Base-by-base conservation (phyloP, 2,113 vertebrate species). In the Seriola dumerili region DNA sequence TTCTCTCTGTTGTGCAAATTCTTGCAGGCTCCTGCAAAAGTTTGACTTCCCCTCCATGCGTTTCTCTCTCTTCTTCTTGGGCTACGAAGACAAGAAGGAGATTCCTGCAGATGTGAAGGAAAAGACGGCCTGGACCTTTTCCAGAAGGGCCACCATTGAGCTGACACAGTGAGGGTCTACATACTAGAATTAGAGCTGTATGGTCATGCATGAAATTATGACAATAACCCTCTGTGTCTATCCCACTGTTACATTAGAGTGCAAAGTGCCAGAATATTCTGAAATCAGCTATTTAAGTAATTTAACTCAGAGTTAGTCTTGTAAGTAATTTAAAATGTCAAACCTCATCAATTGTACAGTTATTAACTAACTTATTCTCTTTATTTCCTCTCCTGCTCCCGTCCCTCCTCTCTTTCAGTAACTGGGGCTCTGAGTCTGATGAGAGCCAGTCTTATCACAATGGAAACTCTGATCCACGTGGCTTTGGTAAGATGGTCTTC, bases 391-490 rank as follows among this genome's bases (percentile, higher is more conserved):
- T 81, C 32, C 6, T 48, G 13, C 42, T 46, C 8, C 11, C 10
- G 14, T 74, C 87, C 2, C 81, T 57, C 29, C 8, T 85, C 62
- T 84, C 40, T 83, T 82, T 50, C 88, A 99, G 98, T 91, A 99
- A 99, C 83, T 99, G 98, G 98, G 98, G 98, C 69, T 97, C 97
- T 0, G 98, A 99, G 93, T 93, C 93, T 25, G 97, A 99, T 76
- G 97, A 98, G 66, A 95, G 76, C 62, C 96, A 95, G 86, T 92
- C 96, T 61, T 99, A 99, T 13, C 98, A 99, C 91, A 99, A 96
- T 5, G 97, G 98, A 74, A 99, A 99, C 93, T 96, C 98, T n/a
- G 98, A 99, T 85, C 98, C 98, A 19, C 95, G 98, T 66, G 98
- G 98, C 79, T 99, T 97, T 75, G 98, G 98, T 99, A 95, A 81